Conservation (phyloP, 2,113 vertebrate genomes). For the Bambusicola thoracicus region DNA sequence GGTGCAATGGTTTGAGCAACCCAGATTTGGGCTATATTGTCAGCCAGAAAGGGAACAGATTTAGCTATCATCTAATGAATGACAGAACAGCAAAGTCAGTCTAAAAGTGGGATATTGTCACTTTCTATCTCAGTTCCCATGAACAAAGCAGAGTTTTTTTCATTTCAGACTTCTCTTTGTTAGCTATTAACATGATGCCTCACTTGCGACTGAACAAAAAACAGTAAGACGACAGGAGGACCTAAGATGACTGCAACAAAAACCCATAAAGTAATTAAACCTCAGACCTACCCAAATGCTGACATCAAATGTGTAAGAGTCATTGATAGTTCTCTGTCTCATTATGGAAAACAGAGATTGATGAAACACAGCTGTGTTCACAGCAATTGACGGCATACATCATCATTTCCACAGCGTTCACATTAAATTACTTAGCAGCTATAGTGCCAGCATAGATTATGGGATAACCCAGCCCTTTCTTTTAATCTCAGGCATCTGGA, state of each 20-base stretch:
- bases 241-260: not conserved
- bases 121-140: conserved; percentile 14
- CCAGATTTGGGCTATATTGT: not conserved
- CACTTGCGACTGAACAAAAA: conserved; percentile 29
- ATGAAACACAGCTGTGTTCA: conserved; percentile 70
- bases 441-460: conserved; percentile 58
- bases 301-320: conserved; percentile 44
- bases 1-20: not conserved
- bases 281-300: conserved; percentile 1
- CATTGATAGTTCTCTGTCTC: conserved; percentile 40
- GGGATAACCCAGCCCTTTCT: conserved; percentile 37
- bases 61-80: not conserved
- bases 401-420: conserved; percentile 53
- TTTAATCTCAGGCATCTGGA: conserved; percentile 51
- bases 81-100: not conserved
- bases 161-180: conserved; percentile 21
- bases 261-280: conserved; percentile 41
- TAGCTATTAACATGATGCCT: not conserved
- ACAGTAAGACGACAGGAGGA: not conserved
- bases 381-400: conserved; percentile 48
- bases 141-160: conserved; percentile 6
- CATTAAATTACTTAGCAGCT: conserved; percentile 66
- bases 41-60: not conserved
- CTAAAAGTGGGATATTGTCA: not conserved
- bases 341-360: conserved; percentile 48